phyloP scores from a whole-genome alignment of 2,888 invertebrate species.

The Sinodicranocentrus sp. region DNA sequence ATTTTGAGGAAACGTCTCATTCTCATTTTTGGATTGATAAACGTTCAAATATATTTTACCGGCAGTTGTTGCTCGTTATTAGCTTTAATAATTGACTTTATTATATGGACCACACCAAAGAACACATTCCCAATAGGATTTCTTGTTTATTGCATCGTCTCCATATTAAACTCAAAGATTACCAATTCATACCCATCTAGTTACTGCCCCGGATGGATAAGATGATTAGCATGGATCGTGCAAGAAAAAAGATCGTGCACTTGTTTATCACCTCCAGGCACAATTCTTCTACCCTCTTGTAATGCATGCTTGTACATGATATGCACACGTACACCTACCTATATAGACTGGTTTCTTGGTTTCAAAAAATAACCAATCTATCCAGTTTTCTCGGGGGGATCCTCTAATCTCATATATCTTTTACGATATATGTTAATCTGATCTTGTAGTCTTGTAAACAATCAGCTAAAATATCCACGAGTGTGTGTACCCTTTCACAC shows the following conservation, averaged over 20 bases:
- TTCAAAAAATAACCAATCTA: conserved; percentile 4
- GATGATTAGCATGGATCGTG: conserved; percentile 29
- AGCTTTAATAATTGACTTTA: conserved; percentile 45
- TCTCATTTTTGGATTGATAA: too few relatives aligned
- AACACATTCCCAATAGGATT: conserved; percentile 23
- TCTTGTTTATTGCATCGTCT: conserved; percentile 1
- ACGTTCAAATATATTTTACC: too few relatives aligned
- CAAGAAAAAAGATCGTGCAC: conserved; percentile 29
- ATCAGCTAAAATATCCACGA: conserved; percentile 1
- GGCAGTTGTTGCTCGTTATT: conserved; percentile 50
- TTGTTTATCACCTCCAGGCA: conserved; percentile 44
- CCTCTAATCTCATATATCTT: too few relatives aligned
- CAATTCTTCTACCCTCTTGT: conserved; percentile 18
- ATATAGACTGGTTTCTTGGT: too few relatives aligned
- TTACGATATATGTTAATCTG: neutral
- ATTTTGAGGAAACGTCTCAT: too few relatives aligned
- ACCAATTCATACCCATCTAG: too few relatives aligned
- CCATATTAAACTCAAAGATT: neutral
- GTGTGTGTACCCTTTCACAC: conserved; percentile 18
- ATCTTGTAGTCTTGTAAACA: conserved; percentile 2
- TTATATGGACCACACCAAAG: conserved; percentile 51
- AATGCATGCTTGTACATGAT: too few relatives aligned
- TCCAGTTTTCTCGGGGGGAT: neutral
- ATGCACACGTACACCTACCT: too few relatives aligned
- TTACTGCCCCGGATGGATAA: neutral